phyloP scores from a whole-genome alignment of 2,113 vertebrate species.

The Marmota flaviventris region DNA sequence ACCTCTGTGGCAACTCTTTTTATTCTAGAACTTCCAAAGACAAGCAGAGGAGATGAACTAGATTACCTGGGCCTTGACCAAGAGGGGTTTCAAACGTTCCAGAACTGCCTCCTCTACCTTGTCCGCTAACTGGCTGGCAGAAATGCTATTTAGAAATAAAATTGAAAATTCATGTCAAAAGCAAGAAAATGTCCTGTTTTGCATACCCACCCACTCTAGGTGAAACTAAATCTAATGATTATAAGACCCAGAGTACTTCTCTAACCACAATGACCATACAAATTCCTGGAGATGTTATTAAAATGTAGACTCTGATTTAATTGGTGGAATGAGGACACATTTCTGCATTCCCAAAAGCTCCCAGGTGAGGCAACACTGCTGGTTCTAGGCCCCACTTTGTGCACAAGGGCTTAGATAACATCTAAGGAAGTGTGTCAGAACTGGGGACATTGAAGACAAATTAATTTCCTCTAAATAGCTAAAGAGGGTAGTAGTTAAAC shows the following conservation, averaged over 20 bases:
- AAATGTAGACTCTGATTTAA: neutral
- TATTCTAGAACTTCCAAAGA: neutral
- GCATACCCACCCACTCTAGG: neutral
- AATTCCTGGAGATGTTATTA: neutral
- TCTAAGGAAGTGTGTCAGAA: neutral
- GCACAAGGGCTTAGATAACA: neutral
- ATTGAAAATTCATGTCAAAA: conserved; percentile 58
- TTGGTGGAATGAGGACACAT: neutral
- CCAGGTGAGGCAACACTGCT: neutral
- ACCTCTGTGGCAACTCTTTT: neutral
- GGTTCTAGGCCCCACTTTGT: neutral
- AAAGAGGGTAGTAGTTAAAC: neutral
- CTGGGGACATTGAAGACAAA: neutral
- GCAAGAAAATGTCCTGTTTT: conserved; percentile 16
- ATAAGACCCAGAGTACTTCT: neutral
- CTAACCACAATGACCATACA: neutral
- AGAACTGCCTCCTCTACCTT: conserved; percentile 78
- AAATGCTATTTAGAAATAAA: conserved; percentile 71
- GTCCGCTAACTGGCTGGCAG: conserved; percentile 76
- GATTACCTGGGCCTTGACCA: conserved; percentile 80
- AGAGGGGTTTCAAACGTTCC: conserved; percentile 77
- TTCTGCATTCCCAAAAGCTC: neutral
- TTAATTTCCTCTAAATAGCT: neutral
- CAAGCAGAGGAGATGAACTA: neutral
- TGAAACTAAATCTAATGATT: neutral